phyloP scores from a whole-genome alignment of 1,140 invertebrate species.

The Zaprionus kolodkinae region DNA sequence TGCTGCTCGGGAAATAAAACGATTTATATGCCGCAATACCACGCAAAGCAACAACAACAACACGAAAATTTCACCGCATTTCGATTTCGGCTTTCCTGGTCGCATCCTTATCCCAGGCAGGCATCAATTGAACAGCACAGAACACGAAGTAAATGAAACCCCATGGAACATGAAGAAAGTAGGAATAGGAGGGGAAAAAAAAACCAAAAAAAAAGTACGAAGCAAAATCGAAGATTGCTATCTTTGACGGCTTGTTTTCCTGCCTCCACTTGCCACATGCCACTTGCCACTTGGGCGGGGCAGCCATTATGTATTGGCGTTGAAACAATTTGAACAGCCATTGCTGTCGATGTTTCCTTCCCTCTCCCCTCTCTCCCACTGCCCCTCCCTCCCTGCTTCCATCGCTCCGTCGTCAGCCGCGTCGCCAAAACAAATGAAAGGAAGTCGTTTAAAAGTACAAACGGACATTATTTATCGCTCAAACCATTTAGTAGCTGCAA shows the following conservation, averaged over 20 bases:
- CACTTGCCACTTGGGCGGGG: conserved; percentile 42
- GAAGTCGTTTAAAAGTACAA: conserved; percentile 84
- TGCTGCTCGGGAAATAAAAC: conserved; percentile 74
- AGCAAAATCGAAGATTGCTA: conserved; percentile 84
- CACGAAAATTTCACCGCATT: conserved; percentile 49
- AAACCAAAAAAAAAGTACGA: conserved; percentile 22
- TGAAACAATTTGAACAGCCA: conserved; percentile 83
- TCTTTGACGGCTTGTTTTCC: conserved; percentile 83
- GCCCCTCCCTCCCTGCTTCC: background rate
- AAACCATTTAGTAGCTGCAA: conserved; percentile 80
- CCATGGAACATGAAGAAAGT: conserved; percentile 27
- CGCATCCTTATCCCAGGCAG: conserved; percentile 63
- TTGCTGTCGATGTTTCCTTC: conserved; percentile 29
- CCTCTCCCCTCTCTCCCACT: background rate
- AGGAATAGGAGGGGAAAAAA: too few relatives aligned
- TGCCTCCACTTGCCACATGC: conserved; percentile 43
- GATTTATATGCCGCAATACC: conserved; percentile 79
- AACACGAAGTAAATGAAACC: conserved; percentile 77
- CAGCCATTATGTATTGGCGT: conserved; percentile 83
- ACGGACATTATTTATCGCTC: conserved; percentile 84
- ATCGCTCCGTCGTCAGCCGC: background rate
- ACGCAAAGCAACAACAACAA: conserved; percentile 52
- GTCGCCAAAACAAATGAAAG: conserved; percentile 81
- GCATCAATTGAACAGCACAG: conserved; percentile 73
- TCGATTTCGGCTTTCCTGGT: conserved; percentile 42